Evolutionary conservation across 2,113 vertebrate genomes (phyloP).

Genomic region (Poeciliopsis turrubarensis): DNA sequence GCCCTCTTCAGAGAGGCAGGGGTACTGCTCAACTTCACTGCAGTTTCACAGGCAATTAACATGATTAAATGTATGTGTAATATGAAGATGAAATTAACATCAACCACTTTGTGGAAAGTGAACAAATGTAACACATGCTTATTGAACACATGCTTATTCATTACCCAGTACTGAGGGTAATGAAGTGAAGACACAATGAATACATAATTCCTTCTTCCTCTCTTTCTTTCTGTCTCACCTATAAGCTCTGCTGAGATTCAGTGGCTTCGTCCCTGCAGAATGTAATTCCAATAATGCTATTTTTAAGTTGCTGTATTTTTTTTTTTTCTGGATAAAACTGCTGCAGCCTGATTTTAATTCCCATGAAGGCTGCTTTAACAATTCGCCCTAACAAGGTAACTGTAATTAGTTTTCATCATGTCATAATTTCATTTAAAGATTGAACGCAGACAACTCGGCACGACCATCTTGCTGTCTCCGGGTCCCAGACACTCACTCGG

Average conservation of each 20-base stretch:
- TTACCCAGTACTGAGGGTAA: too few species aligned
- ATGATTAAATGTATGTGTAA: neutral
- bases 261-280: neutral
- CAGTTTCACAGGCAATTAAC: neutral
- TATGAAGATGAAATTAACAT: too few species aligned
- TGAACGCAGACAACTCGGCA: constrained; percentile 46
- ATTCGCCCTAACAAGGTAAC: neutral
- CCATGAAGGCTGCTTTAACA: neutral
- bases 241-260: neutral
- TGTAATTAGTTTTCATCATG: constrained; percentile 35
- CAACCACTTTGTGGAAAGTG: too few species aligned
- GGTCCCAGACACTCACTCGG: constrained; percentile 52
- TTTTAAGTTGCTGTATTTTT: neutral
- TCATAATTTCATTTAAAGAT: constrained; percentile 51
- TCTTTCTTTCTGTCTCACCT: neutral
- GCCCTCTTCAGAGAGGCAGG: neutral
- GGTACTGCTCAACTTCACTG: too few species aligned
- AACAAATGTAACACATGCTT: too few species aligned
- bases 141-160: too few species aligned
- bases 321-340: neutral
- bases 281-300: neutral
- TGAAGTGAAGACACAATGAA: too few species aligned
- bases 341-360: neutral
- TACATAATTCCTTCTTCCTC: too few species aligned
- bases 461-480: constrained; percentile 29